Percentiles rank a stretch among this genome's conserved stretches.
These are phyloP conservation scores for Neoascia interrupta DNA, from an alignment of 2,888 invertebrate genomes.

Conservation along the genomic window DNA sequence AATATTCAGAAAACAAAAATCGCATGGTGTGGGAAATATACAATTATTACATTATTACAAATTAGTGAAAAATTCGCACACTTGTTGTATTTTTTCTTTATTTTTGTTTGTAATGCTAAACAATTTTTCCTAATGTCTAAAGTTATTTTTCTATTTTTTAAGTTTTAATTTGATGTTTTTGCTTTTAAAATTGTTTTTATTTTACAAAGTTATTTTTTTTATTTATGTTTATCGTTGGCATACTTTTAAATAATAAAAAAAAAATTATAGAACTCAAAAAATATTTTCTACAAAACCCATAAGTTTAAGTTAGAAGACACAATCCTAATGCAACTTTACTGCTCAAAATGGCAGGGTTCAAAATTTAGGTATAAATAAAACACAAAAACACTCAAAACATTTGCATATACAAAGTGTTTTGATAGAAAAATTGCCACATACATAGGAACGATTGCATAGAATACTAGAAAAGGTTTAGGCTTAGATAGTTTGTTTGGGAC, in stretches of 20 bases:
- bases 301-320: not conserved
- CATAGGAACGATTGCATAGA: not conserved
- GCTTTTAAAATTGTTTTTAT: not conserved
- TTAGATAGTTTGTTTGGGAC: not conserved
- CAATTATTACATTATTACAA: constrained; percentile 37
- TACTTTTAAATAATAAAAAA: constrained; percentile 11
- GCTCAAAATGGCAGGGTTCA: constrained; percentile 40
- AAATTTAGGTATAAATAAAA: constrained; percentile 7
- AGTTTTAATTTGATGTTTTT: not conserved
- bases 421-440: constrained; percentile 3
- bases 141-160: not conserved
- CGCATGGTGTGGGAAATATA: constrained; percentile 56
- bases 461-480: not conserved
- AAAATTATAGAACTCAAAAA: not conserved
- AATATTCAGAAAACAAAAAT: constrained; percentile 19
- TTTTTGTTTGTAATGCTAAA: not conserved
- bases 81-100: constrained; percentile 1
- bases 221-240: constrained; percentile 21
- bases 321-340: too few species aligned
- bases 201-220: constrained; percentile 2
- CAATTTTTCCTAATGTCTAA: not conserved
- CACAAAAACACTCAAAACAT: not conserved
- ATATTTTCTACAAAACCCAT: not conserved
- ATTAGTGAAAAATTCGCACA: constrained; percentile 46
- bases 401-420: too few species aligned